Percentiles rank a stretch among this genome's conserved stretches.
Conservation (phyloP, 2,888 invertebrate genomes). For the Andrena marginata region DNA sequence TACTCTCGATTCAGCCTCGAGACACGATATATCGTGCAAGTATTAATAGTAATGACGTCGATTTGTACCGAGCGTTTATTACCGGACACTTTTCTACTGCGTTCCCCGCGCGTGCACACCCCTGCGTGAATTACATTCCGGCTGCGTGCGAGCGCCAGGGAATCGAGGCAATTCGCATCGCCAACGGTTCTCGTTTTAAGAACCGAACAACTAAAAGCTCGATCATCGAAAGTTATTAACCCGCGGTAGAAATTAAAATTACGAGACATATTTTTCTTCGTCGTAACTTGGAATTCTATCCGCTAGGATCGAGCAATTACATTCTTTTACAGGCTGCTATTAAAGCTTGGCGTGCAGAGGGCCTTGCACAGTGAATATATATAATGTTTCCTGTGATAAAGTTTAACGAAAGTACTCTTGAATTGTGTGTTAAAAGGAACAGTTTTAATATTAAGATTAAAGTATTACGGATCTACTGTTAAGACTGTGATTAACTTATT, state of each 20-base stretch:
- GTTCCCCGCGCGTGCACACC: constrained; percentile 30
- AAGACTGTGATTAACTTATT: neutral
- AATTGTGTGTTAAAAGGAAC: too few relatives aligned
- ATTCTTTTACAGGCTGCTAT: neutral
- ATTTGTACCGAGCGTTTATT: constrained; percentile 56
- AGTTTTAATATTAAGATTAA: too few relatives aligned
- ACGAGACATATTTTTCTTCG: neutral
- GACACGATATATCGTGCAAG: constrained; percentile 48
- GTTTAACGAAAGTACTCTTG: too few relatives aligned
- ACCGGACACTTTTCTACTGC: constrained; percentile 50
- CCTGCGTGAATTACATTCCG: constrained; percentile 49
- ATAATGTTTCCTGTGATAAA: too few relatives aligned
- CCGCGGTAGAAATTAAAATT: neutral
- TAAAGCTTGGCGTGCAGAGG: too few relatives aligned
- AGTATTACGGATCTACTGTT: too few relatives aligned
- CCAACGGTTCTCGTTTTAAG: neutral
- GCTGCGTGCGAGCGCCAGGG: constrained; percentile 21
- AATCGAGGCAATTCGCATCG: constrained; percentile 11
- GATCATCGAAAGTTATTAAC: constrained; percentile 21
- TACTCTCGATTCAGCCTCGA: constrained; percentile 57
- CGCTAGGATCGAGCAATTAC: neutral
- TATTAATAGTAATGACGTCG: constrained; percentile 68
- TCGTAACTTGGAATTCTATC: neutral
- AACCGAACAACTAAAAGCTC: constrained; percentile 15
- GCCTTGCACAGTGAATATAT: too few relatives aligned